Base-by-base conservation (phyloP, 2,113 vertebrate species). In the Catharus minimus region DNA sequence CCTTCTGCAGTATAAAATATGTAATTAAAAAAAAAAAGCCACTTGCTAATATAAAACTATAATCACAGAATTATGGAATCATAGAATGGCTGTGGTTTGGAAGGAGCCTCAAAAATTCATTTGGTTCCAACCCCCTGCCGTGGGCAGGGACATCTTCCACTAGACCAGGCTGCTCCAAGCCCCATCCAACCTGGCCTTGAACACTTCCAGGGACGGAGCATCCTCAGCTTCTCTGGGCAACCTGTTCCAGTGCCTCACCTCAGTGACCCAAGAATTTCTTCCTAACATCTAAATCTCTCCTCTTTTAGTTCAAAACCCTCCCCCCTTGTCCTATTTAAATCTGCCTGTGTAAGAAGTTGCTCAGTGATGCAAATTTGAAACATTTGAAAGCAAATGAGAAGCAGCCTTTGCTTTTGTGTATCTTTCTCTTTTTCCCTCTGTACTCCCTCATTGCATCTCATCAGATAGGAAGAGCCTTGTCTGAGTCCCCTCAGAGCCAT, bases 291-390 rank as follows among this genome's bases (percentile, higher is more conserved):
- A 26, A 47, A 26, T 61, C 6, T 33, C 24, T 46, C 21, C 16
- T 30, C 3, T 47, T 41, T 39, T 19, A 19, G 4, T 55, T 60
- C 41, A 36, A 67, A 67, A 47, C 17, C 47, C 32, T 12, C 2
- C 9, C 3, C 1, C 20, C 20, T 33, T 22, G 3, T 47, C 24
- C 21, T 60, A 4, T 32, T 24, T 55, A 26, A 39, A 67, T 32
- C 3, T 0, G 1, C 20, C 9, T 6, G 14, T 13, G 27, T 24
- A n/a, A 65, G 32, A 43, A 23, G 10, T 36, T 47, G 16, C 17
- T 47, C 24, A 61, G 7, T 18, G 10, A 14, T 39, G 19, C 13
- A 77, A 86, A 74, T 47, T 47, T 53, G 46, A 66, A 89, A 58
- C 3, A 44, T 20, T 36, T 38, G 36, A 84, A 82, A 87, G 71